These are phyloP conservation scores for Neocloeon triangulifer DNA, from an alignment of 1,140 invertebrate species.

Conservation along the genomic window DNA sequence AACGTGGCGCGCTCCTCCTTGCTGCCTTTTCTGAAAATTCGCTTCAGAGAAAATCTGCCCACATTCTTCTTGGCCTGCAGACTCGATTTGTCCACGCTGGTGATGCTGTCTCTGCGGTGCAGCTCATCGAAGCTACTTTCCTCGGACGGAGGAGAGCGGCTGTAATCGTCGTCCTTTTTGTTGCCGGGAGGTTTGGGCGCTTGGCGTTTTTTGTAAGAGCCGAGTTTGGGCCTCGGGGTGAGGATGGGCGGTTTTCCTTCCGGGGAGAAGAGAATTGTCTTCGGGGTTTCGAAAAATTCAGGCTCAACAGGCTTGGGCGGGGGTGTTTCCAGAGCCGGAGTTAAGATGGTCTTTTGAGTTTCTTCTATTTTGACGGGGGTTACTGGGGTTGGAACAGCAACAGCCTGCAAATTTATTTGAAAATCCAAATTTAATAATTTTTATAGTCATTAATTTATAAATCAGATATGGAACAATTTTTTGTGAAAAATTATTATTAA, in stretches of 20 bases:
- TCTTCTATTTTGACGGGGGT: too few relatives aligned
- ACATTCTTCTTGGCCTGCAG: slow-evolving; percentile 18
- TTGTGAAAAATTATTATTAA: too few relatives aligned
- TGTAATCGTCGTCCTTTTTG: slow-evolving; percentile 27
- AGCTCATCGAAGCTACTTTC: background rate
- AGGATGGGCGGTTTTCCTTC: slow-evolving; percentile 1
- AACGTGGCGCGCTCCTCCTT: slow-evolving; percentile 11
- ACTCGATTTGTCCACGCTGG: background rate
- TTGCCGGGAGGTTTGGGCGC: slow-evolving; percentile 38
- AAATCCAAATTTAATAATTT: too few relatives aligned
- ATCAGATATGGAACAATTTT: too few relatives aligned
- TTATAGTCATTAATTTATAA: too few relatives aligned
- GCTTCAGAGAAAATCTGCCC: slow-evolving; percentile 12
- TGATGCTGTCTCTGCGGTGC: background rate
- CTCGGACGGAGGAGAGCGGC: too few relatives aligned
- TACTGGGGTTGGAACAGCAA: too few relatives aligned
- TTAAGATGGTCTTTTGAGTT: too few relatives aligned
- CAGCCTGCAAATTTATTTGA: too few relatives aligned
- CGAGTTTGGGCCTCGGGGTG: background rate
- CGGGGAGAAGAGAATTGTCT: background rate
- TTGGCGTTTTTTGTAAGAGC: slow-evolving; percentile 6
- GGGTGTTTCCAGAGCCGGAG: too few relatives aligned
- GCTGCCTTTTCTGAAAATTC: slow-evolving; percentile 2
- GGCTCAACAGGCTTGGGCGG: too few relatives aligned
- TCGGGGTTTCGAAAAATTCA: too few relatives aligned